Conservation (phyloP, 2,888 invertebrate genomes). For the Cosmorhoe ocellata region DNA sequence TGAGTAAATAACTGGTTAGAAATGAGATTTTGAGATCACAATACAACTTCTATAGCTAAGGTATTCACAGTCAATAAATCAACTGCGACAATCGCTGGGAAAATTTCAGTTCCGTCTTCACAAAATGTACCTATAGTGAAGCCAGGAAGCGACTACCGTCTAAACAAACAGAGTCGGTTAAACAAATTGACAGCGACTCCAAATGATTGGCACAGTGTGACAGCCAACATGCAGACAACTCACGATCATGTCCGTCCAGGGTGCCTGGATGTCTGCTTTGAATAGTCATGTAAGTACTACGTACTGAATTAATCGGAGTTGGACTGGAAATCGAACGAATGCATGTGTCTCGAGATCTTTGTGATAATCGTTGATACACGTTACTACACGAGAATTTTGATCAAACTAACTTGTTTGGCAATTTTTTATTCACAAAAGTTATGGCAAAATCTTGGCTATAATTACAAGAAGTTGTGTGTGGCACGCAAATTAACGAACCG, state of each 20-base stretch:
- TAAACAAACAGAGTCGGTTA: constrained; percentile 30
- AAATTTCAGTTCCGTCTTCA: constrained; percentile 12
- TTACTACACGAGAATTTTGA: too few species aligned
- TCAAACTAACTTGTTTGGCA: too few species aligned
- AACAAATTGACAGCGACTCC: constrained; percentile 34
- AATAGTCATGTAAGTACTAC: constrained; percentile 38
- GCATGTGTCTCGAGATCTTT: too few species aligned
- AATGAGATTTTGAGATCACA: constrained; percentile 14
- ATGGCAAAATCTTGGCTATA: constrained; percentile 7
- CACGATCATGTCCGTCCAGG: constrained; percentile 16
- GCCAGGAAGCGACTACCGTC: constrained; percentile 17
- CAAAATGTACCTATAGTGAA: constrained; percentile 1
- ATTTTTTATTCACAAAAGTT: not conserved
- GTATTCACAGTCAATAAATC: too few species aligned
- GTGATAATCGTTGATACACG: too few species aligned
- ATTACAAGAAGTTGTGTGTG: constrained; percentile 6
- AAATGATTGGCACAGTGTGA: constrained; percentile 23
- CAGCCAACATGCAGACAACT: constrained; percentile 21
- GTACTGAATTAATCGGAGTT: constrained; percentile 34
- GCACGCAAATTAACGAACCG: constrained; percentile 11
- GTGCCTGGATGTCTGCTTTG: constrained; percentile 23
- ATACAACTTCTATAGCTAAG: too few species aligned
- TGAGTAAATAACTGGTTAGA: constrained; percentile 25
- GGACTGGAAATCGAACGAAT: constrained; percentile 25
- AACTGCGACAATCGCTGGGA: constrained; percentile 6